phyloP scores from a whole-genome alignment of 1,140 invertebrate genomes.

The Wiebesia pumilae region DNA sequence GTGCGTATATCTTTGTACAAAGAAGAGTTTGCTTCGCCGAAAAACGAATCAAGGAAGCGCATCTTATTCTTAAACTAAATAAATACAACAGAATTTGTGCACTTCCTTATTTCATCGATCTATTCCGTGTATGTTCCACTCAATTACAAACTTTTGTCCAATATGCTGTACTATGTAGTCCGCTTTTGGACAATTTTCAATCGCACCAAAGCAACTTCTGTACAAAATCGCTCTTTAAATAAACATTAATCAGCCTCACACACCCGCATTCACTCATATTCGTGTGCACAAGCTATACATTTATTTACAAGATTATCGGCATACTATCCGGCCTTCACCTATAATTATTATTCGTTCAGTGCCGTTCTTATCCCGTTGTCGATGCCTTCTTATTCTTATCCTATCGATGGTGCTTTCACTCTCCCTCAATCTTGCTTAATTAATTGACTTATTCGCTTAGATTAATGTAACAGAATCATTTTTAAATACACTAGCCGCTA shows the following conservation, averaged over 20 bases:
- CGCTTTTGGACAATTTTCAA: constrained; percentile 21
- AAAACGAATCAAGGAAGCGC: constrained; percentile 30
- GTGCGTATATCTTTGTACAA: constrained; percentile 13
- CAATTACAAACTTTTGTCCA: neutral
- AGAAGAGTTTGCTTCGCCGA: constrained; percentile 1
- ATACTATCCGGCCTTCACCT: neutral
- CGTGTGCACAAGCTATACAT: constrained; percentile 36
- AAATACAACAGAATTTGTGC: constrained; percentile 25
- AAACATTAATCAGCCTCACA: constrained; percentile 17
- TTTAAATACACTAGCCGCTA: constrained; percentile 53
- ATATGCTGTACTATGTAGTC: neutral
- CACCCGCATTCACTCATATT: constrained; percentile 13
- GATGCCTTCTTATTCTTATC: neutral
- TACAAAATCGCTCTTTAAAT: constrained; percentile 40
- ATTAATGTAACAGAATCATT: constrained; percentile 19
- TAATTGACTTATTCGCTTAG: constrained; percentile 47
- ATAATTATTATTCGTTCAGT: constrained; percentile 29
- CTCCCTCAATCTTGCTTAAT: constrained; percentile 11
- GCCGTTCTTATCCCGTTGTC: neutral
- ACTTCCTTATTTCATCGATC: constrained; percentile 6
- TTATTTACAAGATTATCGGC: constrained; percentile 44
- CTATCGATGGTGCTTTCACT: neutral
- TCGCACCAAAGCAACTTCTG: constrained; percentile 12
- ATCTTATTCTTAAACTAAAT: constrained; percentile 24
- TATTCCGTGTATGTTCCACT: neutral